Evolutionary conservation across 2,113 vertebrate species (phyloP), one percentile per base, ranked within the genome.

Genomic region (Phoxinus phoxinus): DNA sequence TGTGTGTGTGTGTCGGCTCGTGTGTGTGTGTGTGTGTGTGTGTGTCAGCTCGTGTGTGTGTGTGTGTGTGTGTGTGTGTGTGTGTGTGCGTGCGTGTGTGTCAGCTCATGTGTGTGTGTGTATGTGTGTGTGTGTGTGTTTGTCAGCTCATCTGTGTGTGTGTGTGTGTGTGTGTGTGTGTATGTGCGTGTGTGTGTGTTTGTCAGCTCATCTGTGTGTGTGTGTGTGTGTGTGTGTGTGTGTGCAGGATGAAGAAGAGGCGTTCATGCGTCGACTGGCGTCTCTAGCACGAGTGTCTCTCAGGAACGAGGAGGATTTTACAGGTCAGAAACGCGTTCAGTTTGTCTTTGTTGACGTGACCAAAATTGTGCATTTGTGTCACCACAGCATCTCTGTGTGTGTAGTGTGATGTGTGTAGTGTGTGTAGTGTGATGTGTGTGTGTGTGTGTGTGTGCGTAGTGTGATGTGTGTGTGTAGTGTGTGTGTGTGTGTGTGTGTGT

Each of bases 171-270:
- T 75, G 61, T 84, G 59, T 81, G 78, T 15, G 58, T 5, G 56
- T 80, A 23, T 63, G 77, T 59, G 53, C 23, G 30, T 59, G 53
- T 80, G 32, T 61, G 37, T 32, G 80, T 81, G 61, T 84, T 27
- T 81, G 72, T 75, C 15, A 41, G 58, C 12, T 7, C 1, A n/a
- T 81, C 13, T 65, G 58, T 61, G 32, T n/a, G 21, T 61, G 32
- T 80, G 56, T 41, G 37, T 32, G 80, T 80, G 61, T 84, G 69
- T 81, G 78, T 61, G 58, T 13, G 53, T 6, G 35, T 78, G 67
- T 83, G 65, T 80, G 81, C 58, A 87, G 84, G 81, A 85, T 30
- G 83, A 87, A 41, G 86, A 87, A 48, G 79, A 87, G 35, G 37
- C 48, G 7, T 84, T 83, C 51, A 37, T 89, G 72, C 41, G 61